Base-by-base conservation (phyloP, 1,140 invertebrate genomes). In the Lepidotrigona ventralis region DNA sequence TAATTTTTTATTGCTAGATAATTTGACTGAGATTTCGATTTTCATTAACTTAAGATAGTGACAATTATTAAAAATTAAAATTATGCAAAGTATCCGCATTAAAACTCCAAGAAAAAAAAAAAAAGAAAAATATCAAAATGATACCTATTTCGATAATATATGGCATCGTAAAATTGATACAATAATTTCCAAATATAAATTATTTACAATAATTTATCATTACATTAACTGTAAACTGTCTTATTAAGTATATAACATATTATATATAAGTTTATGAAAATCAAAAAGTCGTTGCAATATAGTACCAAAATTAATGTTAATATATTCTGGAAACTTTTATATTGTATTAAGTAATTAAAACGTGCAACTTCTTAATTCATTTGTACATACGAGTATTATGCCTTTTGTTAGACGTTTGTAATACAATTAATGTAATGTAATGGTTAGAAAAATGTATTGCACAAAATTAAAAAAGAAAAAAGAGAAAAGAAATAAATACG, bases 1-100 rank as follows among this genome's bases (percentile, higher is more conserved):
- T 84, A 79, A 84, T 81, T 85, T 69, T 90, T 92, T 92, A 92
- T 92, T 92, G 90, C 91, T 92, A 91, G 84, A 85, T 92, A 92
- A 92, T 92, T 92, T 91, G 92, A 92, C 92, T 91, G 91, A 88
- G 85, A 89, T 89, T 87, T 79, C 83, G 66, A 79, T 74, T 85
- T 71, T 85, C 83, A 86, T 87, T 75, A 64, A 85, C 54, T 82
- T 69, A 29, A 23, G 64, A 66, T 33, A 26, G 64, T 74, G 39
- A 39, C 19, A 19, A 70, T 51, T 46, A 76, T 71, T 58, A 72
- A 84, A 53, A 89, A 77, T 69, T 74, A 86, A 39, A 70, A 89
- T 76, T 87, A 86, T 77, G 75, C 73, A 79, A 79, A 88, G 19
- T 84, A 39, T 78, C 33, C 64, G 8, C 15, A 39, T 66, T 80